Conservation (phyloP, 1,140 invertebrate genomes). For the Wasmannia auropunctata region DNA sequence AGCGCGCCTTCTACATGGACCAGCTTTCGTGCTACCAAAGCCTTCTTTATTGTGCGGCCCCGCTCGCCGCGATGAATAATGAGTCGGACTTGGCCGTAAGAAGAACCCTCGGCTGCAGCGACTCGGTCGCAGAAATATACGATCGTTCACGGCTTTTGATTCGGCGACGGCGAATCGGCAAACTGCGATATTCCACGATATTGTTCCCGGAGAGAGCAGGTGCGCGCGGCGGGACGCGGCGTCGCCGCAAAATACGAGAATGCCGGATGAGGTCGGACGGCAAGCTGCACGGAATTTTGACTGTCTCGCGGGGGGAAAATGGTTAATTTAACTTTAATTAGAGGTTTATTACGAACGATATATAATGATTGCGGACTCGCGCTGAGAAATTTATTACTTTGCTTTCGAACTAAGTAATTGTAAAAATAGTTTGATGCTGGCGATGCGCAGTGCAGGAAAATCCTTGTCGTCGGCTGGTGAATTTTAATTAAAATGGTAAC, state of each 20-base stretch:
- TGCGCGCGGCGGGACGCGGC: constrained; percentile 24
- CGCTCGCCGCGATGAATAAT: constrained; percentile 68
- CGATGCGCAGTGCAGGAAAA: not conserved
- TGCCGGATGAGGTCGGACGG: not conserved
- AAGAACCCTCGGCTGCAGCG: constrained; percentile 64
- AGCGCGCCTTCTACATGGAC: constrained; percentile 58
- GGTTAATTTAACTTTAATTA: constrained; percentile 64
- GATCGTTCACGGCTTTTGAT: constrained; percentile 47
- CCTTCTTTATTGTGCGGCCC: constrained; percentile 62
- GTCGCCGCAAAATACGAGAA: constrained; percentile 14
- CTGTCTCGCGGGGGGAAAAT: constrained; percentile 1
- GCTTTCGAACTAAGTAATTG: constrained; percentile 8
- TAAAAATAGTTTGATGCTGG: constrained; percentile 10
- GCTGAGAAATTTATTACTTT: constrained; percentile 16
- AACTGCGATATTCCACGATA: constrained; percentile 47
- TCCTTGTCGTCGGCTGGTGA: not conserved
- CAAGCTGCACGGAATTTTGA: constrained; percentile 39
- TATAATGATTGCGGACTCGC: not conserved
- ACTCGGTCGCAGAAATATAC: constrained; percentile 36
- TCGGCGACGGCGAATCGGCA: constrained; percentile 52
- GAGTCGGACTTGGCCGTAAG: constrained; percentile 47
- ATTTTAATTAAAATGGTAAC: constrained; percentile 47
- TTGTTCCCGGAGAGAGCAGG: constrained; percentile 61
- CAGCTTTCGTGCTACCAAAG: constrained; percentile 63
- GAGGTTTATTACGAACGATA: constrained; percentile 44